Evolutionary conservation across 2,113 vertebrate species (phyloP).

Genomic region (Orycteropus afer): DNA sequence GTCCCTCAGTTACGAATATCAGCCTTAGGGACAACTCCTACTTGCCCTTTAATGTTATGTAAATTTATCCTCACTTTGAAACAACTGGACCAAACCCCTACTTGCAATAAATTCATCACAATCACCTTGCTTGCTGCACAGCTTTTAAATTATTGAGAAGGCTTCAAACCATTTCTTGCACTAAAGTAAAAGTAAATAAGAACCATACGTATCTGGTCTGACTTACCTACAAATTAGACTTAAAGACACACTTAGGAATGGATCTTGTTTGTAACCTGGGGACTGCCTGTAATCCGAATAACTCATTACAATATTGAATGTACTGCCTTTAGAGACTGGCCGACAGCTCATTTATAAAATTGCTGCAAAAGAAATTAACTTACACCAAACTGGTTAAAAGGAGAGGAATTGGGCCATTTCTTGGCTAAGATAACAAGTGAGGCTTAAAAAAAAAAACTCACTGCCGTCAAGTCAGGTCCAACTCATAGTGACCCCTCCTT

Average conservation of each 20-base stretch:
- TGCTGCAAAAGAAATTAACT: slow-evolving; percentile 9
- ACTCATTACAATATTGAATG: neutral
- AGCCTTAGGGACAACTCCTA: neutral
- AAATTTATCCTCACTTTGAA: neutral
- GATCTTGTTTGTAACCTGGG: neutral
- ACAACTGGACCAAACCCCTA: neutral
- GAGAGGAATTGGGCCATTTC: neutral
- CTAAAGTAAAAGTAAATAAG: neutral
- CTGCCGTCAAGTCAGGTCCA: too few relatives aligned
- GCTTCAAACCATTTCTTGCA: neutral
- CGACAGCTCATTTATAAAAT: neutral
- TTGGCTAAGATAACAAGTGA: neutral
- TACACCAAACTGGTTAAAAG: neutral
- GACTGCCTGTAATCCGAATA: neutral
- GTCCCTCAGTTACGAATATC: too few relatives aligned
- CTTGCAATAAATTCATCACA: neutral
- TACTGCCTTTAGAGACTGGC: neutral
- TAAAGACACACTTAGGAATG: neutral
- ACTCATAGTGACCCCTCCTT: too few relatives aligned
- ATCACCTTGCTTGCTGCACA: neutral
- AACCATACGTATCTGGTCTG: neutral
- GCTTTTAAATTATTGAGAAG: neutral
- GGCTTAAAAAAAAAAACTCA: too few relatives aligned
- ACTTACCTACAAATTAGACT: neutral
- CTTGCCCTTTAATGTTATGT: neutral